phyloP scores from a whole-genome alignment of 2,797 vertebrate genomes.

The Poecilia velifera region DNA sequence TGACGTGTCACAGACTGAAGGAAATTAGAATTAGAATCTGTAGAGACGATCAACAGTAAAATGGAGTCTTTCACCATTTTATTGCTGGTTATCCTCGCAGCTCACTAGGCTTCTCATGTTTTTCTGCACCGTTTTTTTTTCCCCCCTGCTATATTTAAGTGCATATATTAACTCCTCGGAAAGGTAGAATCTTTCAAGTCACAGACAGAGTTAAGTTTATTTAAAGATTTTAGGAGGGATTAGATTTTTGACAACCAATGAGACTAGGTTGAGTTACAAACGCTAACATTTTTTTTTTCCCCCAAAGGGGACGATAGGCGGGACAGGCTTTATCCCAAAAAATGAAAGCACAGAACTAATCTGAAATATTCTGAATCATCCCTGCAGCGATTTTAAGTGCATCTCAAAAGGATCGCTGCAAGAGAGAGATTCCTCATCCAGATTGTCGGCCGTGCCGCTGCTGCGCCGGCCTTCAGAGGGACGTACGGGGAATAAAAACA shows the following conservation, averaged over 20 bases:
- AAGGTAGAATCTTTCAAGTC: not conserved
- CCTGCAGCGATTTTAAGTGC: slow-evolving; percentile 63
- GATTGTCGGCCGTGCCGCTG: slow-evolving; percentile 60
- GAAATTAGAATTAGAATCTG: slow-evolving; percentile 38
- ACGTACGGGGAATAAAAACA: slow-evolving; percentile 43
- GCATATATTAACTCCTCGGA: not conserved
- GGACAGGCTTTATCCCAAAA: not conserved
- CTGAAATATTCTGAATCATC: slow-evolving; percentile 54
- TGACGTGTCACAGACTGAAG: slow-evolving; percentile 49
- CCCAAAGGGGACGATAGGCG: not conserved
- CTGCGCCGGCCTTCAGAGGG: slow-evolving; percentile 58
- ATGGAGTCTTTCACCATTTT: not conserved
- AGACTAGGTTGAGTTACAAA: not conserved
- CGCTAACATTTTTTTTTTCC: not conserved
- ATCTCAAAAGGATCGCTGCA: slow-evolving; percentile 62
- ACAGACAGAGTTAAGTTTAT: not conserved
- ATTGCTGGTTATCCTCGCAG: not conserved
- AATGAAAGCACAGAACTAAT: slow-evolving; percentile 13
- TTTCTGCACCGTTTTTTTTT: not conserved
- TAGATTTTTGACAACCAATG: not conserved
- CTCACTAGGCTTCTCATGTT: not conserved
- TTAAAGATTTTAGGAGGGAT: not conserved
- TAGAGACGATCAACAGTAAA: not conserved
- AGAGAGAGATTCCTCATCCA: slow-evolving; percentile 58
- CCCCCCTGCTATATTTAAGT: not conserved